Base-by-base conservation (phyloP, 2,888 invertebrate genomes). In the Apantesis nais region DNA sequence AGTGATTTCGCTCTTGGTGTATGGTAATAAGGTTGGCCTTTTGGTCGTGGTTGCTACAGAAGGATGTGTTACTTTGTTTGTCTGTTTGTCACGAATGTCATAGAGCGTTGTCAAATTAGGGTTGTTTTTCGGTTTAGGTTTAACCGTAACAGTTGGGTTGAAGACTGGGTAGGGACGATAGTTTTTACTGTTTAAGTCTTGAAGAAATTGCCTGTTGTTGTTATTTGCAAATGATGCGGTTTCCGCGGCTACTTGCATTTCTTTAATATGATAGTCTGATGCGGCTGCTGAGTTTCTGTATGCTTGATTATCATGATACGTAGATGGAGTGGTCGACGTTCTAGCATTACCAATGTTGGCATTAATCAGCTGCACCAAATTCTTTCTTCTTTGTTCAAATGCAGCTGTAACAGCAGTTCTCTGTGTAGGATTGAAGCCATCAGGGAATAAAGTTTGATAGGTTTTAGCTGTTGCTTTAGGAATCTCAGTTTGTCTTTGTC, bases 241-340 rank as follows among this genome's bases (percentile, higher is more conserved):
- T 89, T 98, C 98, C 14, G 98, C 97, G 0, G 97, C 96, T 1
- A 97, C 95, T 86, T 97, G 97, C 85, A 96, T 96, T 89, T 97
- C 97, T 74, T 90, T 95, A 4, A 93, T 81, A 72, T 86, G 95
- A 44, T 89, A 84, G 71, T 95, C 95, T 9, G 92, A 91, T 0
- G 92, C 55, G 22, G 68, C 88, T 22, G 69, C 88, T 19, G 92
- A 90, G n/a, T 87, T 88, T 83, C 89, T 91, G 60, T 89, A 89
- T 0, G 91, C 89, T 1, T 92, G 89, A 3, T 89, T 86, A 68
- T 95, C 94, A 3, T 87, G 86, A 72, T 89, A 93, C 9, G 90
- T 86, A 0, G 93, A 86, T 12, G 85, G 75, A 1, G 94, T 94
- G 22, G 92, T 85, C 29, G 66, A 58, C 5, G 66, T 25, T 25